Percentiles rank a stretch among this genome's conserved stretches.
phyloP scores from a whole-genome alignment of 2,113 vertebrate species.

The Microcebus ravelobensis region DNA sequence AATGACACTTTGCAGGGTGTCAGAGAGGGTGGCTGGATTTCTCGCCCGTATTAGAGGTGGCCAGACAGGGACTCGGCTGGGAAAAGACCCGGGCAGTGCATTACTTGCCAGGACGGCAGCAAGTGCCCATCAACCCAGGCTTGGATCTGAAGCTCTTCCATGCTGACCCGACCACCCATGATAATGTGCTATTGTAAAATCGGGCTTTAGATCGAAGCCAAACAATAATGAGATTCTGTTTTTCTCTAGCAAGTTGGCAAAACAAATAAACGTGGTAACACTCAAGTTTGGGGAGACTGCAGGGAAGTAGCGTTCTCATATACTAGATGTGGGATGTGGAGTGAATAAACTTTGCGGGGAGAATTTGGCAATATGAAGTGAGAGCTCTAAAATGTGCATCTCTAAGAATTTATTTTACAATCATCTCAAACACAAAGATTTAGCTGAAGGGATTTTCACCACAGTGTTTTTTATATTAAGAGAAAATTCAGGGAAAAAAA shows the following conservation, averaged over 20 bases:
- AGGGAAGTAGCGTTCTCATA: neutral
- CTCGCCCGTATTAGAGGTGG: neutral
- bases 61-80: neutral
- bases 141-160: neutral
- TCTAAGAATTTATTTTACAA: neutral
- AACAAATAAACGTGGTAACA: neutral
- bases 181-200: neutral
- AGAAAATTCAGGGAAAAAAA: neutral
- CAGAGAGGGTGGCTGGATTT: neutral
- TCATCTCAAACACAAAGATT: neutral
- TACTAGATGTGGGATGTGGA: rapidly evolving
- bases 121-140: neutral
- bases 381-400: neutral
- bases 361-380: neutral
- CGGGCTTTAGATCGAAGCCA: neutral
- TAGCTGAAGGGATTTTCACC: neutral
- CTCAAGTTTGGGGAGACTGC: neutral
- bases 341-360: neutral
- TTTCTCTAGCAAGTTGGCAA: neutral
- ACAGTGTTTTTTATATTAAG: neutral
- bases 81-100: neutral
- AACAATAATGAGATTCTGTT: neutral
- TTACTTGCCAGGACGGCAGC: neutral
- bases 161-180: neutral
- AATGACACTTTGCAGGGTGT: neutral